Evolutionary conservation across 2,797 vertebrate species (phyloP).

Genomic region (Alectoris magna): DNA sequence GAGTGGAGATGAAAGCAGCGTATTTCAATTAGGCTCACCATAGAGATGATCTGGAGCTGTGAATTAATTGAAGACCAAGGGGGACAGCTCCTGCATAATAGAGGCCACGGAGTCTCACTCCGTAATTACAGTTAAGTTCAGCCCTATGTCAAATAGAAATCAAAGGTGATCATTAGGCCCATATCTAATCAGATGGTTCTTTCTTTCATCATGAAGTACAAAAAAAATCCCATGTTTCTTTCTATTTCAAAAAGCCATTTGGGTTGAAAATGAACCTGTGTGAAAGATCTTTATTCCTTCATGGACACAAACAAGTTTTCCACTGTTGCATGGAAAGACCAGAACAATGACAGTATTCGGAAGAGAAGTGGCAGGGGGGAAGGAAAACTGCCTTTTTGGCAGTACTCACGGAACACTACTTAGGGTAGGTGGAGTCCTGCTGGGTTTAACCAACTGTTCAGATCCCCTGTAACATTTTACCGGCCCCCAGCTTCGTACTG

Average conservation of each 20-base stretch:
- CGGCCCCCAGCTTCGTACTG: slow-evolving; percentile 16
- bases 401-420: slow-evolving; percentile 57
- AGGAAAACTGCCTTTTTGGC: slow-evolving; percentile 51
- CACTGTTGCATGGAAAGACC: slow-evolving; percentile 50
- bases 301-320: slow-evolving; percentile 41
- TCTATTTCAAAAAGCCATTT: slow-evolving; percentile 31
- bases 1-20: slow-evolving; percentile 46
- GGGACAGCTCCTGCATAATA: slow-evolving; percentile 57
- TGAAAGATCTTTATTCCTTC: slow-evolving; percentile 42
- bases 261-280: slow-evolving; percentile 53
- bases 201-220: slow-evolving; percentile 16
- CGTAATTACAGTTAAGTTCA: slow-evolving; percentile 63
- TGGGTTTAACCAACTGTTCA: slow-evolving; percentile 63
- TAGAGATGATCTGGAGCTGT: slow-evolving; percentile 46
- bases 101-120: slow-evolving; percentile 38
- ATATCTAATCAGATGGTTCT: slow-evolving; percentile 41
- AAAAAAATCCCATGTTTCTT: slow-evolving; percentile 25
- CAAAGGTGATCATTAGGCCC: slow-evolving; percentile 42
- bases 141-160: slow-evolving; percentile 53
- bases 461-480: slow-evolving; percentile 21
- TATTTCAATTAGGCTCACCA: slow-evolving; percentile 53
- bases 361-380: neutral
- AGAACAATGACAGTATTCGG: slow-evolving; percentile 47
- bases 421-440: slow-evolving; percentile 56
- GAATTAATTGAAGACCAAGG: slow-evolving; percentile 69